These are phyloP conservation scores for Clitarchus hookeri DNA, from an alignment of 2,888 invertebrate genomes.

Conservation along the genomic window DNA sequence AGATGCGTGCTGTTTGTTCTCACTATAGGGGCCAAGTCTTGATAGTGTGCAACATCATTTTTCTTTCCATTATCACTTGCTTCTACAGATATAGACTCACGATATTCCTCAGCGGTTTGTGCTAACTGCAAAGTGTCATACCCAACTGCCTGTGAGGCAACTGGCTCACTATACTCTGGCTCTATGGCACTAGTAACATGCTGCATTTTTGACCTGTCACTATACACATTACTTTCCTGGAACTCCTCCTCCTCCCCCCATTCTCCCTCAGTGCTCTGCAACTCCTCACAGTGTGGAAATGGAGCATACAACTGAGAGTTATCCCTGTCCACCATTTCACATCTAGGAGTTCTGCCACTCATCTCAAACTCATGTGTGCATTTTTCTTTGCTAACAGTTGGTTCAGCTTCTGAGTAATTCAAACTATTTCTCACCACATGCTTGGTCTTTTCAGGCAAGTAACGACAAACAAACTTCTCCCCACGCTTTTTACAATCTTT, in stretches of 20 bases:
- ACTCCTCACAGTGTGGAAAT: neutral
- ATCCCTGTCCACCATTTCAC: too few species aligned
- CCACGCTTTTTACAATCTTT: neutral
- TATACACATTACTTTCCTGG: neutral
- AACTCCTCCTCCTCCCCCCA: neutral
- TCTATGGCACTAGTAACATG: neutral
- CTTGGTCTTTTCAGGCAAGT: neutral
- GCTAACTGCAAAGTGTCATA: neutral
- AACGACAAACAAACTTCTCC: neutral
- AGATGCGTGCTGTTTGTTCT: neutral
- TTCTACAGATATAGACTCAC: neutral
- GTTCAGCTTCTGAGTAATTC: neutral
- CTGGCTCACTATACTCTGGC: neutral
- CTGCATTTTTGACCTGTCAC: neutral
- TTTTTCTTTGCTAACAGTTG: neutral
- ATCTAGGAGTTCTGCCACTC: neutral
- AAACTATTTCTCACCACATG: neutral
- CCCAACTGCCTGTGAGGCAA: neutral
- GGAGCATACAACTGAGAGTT: neutral
- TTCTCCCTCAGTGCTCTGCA: neutral
- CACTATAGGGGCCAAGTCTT: neutral
- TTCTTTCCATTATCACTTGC: neutral
- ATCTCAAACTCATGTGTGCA: neutral
- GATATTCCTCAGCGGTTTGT: neutral
- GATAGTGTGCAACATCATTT: neutral